phyloP scores from a whole-genome alignment of 2,888 invertebrate species.

The Epinotia ramella region DNA sequence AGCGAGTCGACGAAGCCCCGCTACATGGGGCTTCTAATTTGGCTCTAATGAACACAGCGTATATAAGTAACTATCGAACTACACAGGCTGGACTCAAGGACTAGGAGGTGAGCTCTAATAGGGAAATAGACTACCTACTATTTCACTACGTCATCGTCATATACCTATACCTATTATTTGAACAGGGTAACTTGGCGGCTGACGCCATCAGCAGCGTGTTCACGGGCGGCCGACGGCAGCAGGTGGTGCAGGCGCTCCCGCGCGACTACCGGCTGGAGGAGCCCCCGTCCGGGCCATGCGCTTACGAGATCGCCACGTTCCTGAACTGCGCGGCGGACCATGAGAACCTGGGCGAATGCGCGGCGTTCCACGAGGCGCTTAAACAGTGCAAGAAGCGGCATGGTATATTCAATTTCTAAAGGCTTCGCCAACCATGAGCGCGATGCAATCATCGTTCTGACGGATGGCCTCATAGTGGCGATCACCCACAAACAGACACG shows the following conservation, averaged over 20 bases:
- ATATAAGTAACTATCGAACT: too few species aligned
- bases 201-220: constrained; percentile 87
- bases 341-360: constrained; percentile 92
- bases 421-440: background rate
- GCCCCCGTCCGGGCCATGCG: constrained; percentile 89
- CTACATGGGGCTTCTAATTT: too few species aligned
- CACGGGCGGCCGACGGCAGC: constrained; percentile 43
- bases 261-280: constrained; percentile 47
- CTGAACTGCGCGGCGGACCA: constrained; percentile 93
- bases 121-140: too few species aligned
- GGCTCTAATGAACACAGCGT: too few species aligned
- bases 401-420: constrained; percentile 67
- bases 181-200: constrained; percentile 93
- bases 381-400: constrained; percentile 92
- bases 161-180: background rate
- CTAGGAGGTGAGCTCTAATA: too few species aligned
- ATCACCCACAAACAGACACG: too few species aligned
- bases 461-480: too few species aligned
- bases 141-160: too few species aligned
- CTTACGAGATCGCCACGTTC: constrained; percentile 95
- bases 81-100: too few species aligned
- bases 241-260: constrained; percentile 47
- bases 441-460: too few species aligned
- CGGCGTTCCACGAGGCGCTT: constrained; percentile 96
- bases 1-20: too few species aligned